Evolutionary conservation across 2,888 invertebrate species (phyloP).

Genomic region (Lochmaea capreae): DNA sequence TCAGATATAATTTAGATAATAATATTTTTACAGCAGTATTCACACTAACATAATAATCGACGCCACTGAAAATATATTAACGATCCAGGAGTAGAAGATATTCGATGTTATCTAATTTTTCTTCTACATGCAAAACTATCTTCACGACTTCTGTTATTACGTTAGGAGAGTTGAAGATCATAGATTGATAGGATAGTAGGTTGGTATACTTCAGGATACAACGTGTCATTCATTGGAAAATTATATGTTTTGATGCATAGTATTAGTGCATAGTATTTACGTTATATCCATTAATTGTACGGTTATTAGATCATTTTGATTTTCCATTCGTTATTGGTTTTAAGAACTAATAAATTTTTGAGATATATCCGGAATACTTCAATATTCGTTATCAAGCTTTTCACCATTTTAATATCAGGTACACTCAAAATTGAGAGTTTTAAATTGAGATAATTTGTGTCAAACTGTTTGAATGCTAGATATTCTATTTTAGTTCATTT

Average conservation of each 20-base stretch:
- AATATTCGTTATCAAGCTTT: not conserved
- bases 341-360: not conserved
- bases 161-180: conserved; percentile 23
- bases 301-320: not conserved
- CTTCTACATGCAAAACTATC: conserved; percentile 31
- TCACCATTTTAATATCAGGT: not conserved
- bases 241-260: conserved; percentile 21
- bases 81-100: conserved; percentile 39
- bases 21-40: no score
- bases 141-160: conserved; percentile 42
- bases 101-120: conserved; percentile 37
- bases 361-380: not conserved
- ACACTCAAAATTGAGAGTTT: no score
- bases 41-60: not conserved
- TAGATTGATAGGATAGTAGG: conserved; percentile 24
- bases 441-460: no score
- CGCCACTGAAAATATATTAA: conserved; percentile 37
- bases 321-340: not conserved
- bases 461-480: no score
- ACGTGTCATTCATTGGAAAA: conserved; percentile 12
- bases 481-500: no score
- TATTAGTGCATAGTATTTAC: not conserved
- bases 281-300: not conserved
- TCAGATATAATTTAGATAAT: no score
- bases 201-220: conserved; percentile 12